Conservation (phyloP, 2,113 vertebrate genomes). For the Apistogramma diplotaenia region DNA sequence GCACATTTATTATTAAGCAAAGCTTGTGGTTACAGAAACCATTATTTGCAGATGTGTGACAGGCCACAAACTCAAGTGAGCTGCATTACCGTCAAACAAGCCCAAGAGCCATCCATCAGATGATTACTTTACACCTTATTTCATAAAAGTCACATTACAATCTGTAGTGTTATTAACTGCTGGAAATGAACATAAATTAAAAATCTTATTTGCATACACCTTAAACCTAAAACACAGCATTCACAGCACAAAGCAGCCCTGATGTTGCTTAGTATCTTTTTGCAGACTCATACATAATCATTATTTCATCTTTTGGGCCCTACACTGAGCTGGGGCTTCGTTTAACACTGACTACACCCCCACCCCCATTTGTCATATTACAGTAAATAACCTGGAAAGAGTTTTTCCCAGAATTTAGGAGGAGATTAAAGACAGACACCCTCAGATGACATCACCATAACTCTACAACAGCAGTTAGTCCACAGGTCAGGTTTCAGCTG, state of each 20-base stretch:
- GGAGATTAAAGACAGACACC: slow-evolving; percentile 30
- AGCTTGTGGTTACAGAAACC: not conserved
- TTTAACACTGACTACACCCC: slow-evolving; percentile 12
- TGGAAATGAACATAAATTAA: not conserved
- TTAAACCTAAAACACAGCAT: not conserved
- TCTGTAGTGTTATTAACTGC: not conserved
- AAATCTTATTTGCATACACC: rapidly evolving
- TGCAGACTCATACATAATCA: not conserved
- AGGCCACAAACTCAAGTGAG: not conserved
- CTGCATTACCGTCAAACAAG: not conserved
- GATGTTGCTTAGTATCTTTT: not conserved
- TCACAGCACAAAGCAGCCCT: not conserved
- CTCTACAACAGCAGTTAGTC: not conserved
- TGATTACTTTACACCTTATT: not conserved
- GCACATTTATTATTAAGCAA: not conserved
- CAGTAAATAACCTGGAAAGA: slow-evolving; percentile 49
- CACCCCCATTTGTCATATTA: slow-evolving; percentile 10
- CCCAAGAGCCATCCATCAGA: not conserved
- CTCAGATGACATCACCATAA: slow-evolving; percentile 22
- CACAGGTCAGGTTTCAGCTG: slow-evolving; percentile 3
- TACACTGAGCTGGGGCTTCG: slow-evolving; percentile 20
- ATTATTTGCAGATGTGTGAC: not conserved
- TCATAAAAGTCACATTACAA: not conserved
- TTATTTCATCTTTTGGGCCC: not conserved
- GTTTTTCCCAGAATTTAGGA: slow-evolving; percentile 9